Evolutionary conservation across 2,113 vertebrate genomes (phyloP), one percentile per base, ranked within the genome.

Genomic region (Dicentrarchus labrax): DNA sequence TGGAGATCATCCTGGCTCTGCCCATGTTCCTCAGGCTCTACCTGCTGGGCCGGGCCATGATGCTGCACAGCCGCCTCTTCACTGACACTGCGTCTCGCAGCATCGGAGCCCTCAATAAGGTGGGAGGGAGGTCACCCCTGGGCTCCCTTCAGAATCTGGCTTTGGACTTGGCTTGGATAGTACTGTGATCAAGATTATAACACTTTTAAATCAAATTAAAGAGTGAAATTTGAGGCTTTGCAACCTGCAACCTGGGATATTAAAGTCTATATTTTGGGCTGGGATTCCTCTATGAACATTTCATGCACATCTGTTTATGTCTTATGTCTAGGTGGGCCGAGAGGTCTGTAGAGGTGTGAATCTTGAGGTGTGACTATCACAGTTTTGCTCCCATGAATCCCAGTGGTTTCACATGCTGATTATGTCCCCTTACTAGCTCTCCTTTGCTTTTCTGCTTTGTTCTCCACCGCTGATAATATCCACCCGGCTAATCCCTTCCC

Each of bases 1-100:
- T 98, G 93, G 98, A 99, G 83, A 95, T 99, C 86, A 90, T 97
- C 48, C 95, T 99, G 71, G 98, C 97, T 21, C 95, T 99, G 86
- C 98, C 98, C 91, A 99, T 99, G 98, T 99, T 98, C 93, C 94
- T 99, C 78, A 90, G 98, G 10, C 97, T 99, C 64, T 99, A 99
- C 94, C 95, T 99, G 93, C 95, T 99, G 41, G 97, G 96, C 53
- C 96, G 98, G 0, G 97, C 97, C 59, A 97, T 98, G 97, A 96
- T 99, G 54, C 95, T 99, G 56, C 98, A 99, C 94, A 98, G 97
- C 94, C 96, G 97, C 50, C 96, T 98, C 84, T 98, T 98, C 94
- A 98, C 97, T 0, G 97, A 98, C 74, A 97, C 97, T 7, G 98
- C 98, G 0, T 97, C 97, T 0, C 97, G 98, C 84, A 98, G 97